Evolutionary conservation across 2,888 invertebrate species (phyloP).

Genomic region (Xestia c-nigrum): DNA sequence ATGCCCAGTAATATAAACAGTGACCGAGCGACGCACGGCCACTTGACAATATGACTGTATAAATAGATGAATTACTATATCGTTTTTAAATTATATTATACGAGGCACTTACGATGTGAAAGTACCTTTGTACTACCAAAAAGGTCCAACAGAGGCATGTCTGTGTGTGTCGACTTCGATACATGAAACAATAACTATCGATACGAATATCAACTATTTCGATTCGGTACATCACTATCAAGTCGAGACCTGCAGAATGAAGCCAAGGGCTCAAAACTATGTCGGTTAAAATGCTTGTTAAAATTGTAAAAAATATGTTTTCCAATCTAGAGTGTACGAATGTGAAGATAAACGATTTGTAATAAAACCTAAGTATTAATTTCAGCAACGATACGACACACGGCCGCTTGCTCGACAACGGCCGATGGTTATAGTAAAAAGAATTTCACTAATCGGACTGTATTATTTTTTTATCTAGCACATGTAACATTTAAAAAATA

Average conservation of each 20-base stretch:
- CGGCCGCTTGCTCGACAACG: slow-evolving; percentile 60
- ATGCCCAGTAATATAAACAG: slow-evolving; percentile 69
- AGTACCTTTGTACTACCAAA: slow-evolving; percentile 79
- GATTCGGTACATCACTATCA: slow-evolving; percentile 36
- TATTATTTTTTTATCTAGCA: slow-evolving; percentile 90
- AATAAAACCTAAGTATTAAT: slow-evolving; percentile 70
- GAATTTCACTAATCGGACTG: slow-evolving; percentile 88
- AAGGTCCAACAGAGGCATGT: slow-evolving; percentile 72
- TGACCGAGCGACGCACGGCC: slow-evolving; percentile 68
- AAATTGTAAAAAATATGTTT: slow-evolving; percentile 85
- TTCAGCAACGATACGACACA: slow-evolving; percentile 70
- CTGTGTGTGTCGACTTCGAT: slow-evolving; percentile 50
- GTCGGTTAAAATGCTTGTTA: slow-evolving; percentile 84
- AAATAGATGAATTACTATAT: slow-evolving; percentile 86
- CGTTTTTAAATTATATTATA: slow-evolving; percentile 83
- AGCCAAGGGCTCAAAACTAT: slow-evolving; percentile 72
- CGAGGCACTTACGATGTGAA: slow-evolving; percentile 83
- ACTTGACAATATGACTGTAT: slow-evolving; percentile 80
- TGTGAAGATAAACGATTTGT: slow-evolving; percentile 70
- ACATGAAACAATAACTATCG: slow-evolving; percentile 32
- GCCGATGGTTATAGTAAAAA: slow-evolving; percentile 75
- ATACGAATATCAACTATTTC: slow-evolving; percentile 38
- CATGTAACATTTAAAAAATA: slow-evolving; percentile 89
- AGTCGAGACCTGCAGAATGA: slow-evolving; percentile 52
- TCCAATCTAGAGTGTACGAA: slow-evolving; percentile 82